Base-by-base conservation (phyloP, 2,888 invertebrate genomes). In the Drosophila mercatorum region DNA sequence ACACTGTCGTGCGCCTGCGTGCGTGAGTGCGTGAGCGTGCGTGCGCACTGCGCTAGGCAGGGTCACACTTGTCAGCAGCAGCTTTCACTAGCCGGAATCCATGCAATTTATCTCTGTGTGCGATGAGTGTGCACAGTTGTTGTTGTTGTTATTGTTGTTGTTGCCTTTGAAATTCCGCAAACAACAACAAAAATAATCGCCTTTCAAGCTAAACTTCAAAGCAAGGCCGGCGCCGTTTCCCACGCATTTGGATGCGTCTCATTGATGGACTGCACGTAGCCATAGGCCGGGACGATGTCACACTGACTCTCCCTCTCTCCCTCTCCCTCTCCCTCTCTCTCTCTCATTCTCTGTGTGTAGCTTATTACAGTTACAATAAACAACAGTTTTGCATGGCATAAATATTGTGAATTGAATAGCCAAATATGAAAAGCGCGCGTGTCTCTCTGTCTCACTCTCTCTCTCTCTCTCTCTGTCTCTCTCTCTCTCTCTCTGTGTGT, bases 351-450 rank as follows among this genome's bases (percentile, higher is more conserved):
- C 2, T 51, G 34, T 51, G 34, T 51, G 51, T 51, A 17, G 53
- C 65, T 66, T 79, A 64, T 74, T 67, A 74, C 69, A 64, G 64
- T 65, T 41, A 61, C 60, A 64, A 64, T 57, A 72, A 71, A 61
- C 68, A 69, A 80, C 51, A 74, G 58, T 68, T 80, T 72, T 71
- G 68, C 82, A 71, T 76, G 58, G 59, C 65, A 72, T 61, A 80
- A 80, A 72, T 69, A 80, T 86, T 81, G 87, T 72, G 68, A 84
- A 87, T 83, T 82, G 70, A 75, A 75, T 68, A 72, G 51, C 68
- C 82, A 83, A 83, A 83, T 80, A 82, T 74, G 75, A 80, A 77
- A 77, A 78, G 75, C 69, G 77, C 65, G 47, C 78, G 36, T 17
- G 17, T 17, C 17, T 17, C 17, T 17, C 52, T 68, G 49, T 68